Base-by-base conservation (phyloP, 2,888 invertebrate genomes). In the Dolichopus griseipennis region DNA sequence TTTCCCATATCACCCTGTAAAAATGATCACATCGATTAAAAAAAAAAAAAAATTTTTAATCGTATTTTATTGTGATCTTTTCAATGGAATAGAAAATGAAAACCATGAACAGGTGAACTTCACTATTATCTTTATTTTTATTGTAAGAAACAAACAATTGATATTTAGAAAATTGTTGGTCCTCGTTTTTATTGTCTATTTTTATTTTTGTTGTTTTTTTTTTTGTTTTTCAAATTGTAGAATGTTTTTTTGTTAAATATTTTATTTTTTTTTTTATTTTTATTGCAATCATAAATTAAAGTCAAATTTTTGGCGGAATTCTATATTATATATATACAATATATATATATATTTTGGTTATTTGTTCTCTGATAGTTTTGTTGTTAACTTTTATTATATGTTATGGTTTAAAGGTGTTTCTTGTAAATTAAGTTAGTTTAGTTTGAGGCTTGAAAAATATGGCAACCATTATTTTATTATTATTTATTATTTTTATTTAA, bases 391-490 rank as follows among this genome's bases (percentile, higher is more conserved):
- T 18, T 52, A 52, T 52, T 18, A 52, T 43, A n/a, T 52, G 9
- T 52, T 52, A 52, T 52, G 52, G 52, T 52, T 52, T 18, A 52
- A 52, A 52, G 52, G 52, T 52, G 52, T 52, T 52, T 52, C 52
- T 52, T 2, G n/a, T 52, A 52, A 52, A 52, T 52, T 52, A 52
- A 18, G 15, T 52, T 52, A 15, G 52, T 52, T 52, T 52, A 52
- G 52, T 52, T 52, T 52, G n/a, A 41, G 52, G 52, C 15, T 18
- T 52, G n/a, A 3, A 52, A 52, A 41, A 41, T 41, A 52, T 52
- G 52, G 15, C 15, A 52, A 52, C n/a, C n/a, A n/a, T n/a, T 52
- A 52, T 52, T 12, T 12, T 52, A 12, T 18, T 52, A 7, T 52
- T 15, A 18, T 52, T 52, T 52, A 6, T 52, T 52, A 27, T 52